These are phyloP conservation scores for Tupiocoris notatus DNA, from an alignment of 2,888 invertebrate genomes.

Conservation along the genomic window DNA sequence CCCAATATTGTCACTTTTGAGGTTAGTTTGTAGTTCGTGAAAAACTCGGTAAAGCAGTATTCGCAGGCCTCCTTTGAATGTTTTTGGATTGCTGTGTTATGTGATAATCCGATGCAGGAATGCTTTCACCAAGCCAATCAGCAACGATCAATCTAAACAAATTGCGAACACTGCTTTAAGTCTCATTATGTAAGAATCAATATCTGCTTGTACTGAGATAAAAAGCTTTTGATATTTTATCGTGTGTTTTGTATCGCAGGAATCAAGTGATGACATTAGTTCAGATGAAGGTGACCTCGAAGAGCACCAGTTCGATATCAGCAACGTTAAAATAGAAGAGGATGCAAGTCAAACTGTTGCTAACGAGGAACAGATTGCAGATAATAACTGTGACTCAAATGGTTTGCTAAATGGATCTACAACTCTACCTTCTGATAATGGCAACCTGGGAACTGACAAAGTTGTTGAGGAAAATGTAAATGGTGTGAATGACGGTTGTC, in stretches of 20 bases:
- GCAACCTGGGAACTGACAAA: neutral
- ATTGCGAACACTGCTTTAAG: neutral
- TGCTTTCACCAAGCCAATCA: too few species aligned
- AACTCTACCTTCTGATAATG: neutral
- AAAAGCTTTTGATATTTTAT: too few species aligned
- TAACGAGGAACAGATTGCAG: neutral
- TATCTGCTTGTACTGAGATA: too few species aligned
- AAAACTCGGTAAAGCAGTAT: too few species aligned
- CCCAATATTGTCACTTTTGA: slow-evolving; percentile 71
- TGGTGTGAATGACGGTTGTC: neutral
- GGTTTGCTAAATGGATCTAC: neutral
- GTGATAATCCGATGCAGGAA: too few species aligned
- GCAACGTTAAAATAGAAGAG: slow-evolving; percentile 4
- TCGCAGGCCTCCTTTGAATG: too few species aligned
- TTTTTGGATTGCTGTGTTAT: too few species aligned
- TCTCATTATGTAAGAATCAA: too few species aligned
- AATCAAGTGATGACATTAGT: slow-evolving; percentile 43
- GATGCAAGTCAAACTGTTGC: neutral
- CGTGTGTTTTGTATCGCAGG: too few species aligned
- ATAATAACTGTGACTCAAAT: neutral
- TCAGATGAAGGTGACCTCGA: slow-evolving; percentile 40
- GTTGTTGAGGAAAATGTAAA: neutral
- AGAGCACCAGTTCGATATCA: slow-evolving; percentile 38
- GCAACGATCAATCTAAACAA: neutral
- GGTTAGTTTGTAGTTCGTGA: too few species aligned